Conservation (phyloP, 2,888 invertebrate species). For the Cerastis leucographa region DNA sequence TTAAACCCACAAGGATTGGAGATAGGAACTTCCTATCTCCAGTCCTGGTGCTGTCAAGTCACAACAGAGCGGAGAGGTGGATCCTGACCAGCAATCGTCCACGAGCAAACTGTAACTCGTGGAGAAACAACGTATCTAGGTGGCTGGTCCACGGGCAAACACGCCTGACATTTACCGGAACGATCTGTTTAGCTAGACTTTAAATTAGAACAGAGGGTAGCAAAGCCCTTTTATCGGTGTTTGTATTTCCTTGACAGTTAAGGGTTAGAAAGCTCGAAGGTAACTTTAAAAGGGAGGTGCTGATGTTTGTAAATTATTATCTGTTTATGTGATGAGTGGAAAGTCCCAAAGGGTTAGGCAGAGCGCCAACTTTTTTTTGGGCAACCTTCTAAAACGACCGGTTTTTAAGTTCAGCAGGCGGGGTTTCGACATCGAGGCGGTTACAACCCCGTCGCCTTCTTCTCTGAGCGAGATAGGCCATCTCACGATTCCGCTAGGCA, state of each 20-base stretch:
- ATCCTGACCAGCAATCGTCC: neutral
- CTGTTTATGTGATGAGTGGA: neutral
- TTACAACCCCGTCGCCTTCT: neutral
- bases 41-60: slow-evolving; percentile 3
- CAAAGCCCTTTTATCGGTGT: neutral
- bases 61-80: slow-evolving; percentile 8
- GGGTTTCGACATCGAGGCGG: neutral
- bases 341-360: neutral
- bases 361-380: neutral
- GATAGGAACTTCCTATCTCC: neutral
- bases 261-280: neutral
- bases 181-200: slow-evolving; percentile 22
- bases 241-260: neutral
- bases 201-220: neutral
- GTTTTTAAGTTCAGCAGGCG: neutral
- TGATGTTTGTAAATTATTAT: neutral
- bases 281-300: neutral
- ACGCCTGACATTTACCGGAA: slow-evolving; percentile 42
- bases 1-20: neutral
- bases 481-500: too few species aligned
- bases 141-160: slow-evolving; percentile 4
- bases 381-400: neutral
- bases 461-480: too few species aligned
- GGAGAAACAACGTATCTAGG: neutral
- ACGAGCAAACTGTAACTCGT: slow-evolving; percentile 7